phyloP scores from a whole-genome alignment of 1,140 invertebrate genomes.

The Euura saliciscinereae region DNA sequence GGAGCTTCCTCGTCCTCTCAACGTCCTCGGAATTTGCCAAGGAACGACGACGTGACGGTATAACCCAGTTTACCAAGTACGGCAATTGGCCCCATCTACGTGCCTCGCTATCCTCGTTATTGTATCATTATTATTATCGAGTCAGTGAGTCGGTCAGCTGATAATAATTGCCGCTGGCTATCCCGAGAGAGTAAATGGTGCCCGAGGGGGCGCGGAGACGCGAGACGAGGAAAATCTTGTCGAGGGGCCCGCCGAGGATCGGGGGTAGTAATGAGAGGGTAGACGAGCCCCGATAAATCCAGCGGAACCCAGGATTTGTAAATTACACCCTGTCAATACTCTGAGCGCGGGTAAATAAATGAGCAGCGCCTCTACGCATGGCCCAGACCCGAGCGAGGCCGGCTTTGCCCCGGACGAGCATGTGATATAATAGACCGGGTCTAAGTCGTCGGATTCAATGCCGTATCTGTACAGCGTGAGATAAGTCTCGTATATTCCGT shows the following conservation, averaged over 20 bases:
- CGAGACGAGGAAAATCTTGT: not conserved
- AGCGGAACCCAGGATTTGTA: constrained; percentile 60
- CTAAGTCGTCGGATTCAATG: not conserved
- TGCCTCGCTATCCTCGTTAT: not conserved
- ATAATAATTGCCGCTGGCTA: constrained; percentile 6
- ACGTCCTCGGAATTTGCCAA: not conserved
- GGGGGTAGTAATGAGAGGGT: constrained; percentile 58
- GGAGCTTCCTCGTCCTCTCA: not conserved
- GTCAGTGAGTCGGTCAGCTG: not conserved
- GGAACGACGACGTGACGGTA: not conserved
- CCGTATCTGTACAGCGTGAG: not conserved
- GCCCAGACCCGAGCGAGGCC: constrained; percentile 8
- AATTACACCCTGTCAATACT: constrained; percentile 61
- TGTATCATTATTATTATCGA: not conserved
- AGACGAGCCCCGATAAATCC: constrained; percentile 60
- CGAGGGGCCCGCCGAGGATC: not conserved
- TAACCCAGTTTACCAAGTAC: not conserved
- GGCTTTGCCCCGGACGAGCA: not conserved
- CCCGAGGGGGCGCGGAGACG: constrained; percentile 19
- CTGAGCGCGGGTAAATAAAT: constrained; percentile 50
- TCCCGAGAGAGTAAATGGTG: not conserved
- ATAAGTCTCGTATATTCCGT: not conserved
- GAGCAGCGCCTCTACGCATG: constrained; percentile 47
- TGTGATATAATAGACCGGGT: not conserved
- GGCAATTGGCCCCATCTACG: not conserved